A percentile compares a stretch with the other conserved stretches of the same genome.
phyloP scores from a whole-genome alignment of 2,888 invertebrate species.

The Phoenoteleia sp. region DNA sequence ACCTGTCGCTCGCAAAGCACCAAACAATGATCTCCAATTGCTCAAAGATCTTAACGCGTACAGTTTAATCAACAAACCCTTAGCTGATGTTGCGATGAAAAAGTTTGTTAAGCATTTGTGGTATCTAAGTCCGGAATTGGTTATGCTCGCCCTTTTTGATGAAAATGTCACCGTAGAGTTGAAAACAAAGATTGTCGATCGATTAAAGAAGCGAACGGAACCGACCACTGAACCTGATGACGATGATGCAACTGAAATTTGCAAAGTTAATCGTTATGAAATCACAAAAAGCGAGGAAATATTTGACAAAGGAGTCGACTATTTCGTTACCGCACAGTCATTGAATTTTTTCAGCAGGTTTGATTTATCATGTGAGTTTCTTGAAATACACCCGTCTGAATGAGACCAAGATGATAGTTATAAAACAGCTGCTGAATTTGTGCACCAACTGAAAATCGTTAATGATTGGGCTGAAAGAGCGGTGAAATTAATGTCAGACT shows the following conservation, averaged over 20 bases:
- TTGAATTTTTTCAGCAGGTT: not conserved
- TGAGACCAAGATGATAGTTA: not conserved
- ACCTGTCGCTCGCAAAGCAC: conserved; percentile 50
- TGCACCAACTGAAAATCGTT: not conserved
- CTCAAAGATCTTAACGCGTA: conserved; percentile 55
- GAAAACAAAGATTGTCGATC: conserved; percentile 5
- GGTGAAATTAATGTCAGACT: conserved; percentile 2
- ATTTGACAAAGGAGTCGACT: not conserved
- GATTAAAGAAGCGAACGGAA: conserved; percentile 1
- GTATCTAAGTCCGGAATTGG: conserved; percentile 12
- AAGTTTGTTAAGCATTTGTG: conserved; percentile 17
- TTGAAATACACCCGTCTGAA: not conserved
- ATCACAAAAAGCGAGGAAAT: not conserved
- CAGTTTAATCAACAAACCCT: conserved; percentile 5
- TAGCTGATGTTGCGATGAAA: conserved; percentile 18
- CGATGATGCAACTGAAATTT: not conserved
- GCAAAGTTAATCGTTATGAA: not conserved
- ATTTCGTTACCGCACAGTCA: not conserved
- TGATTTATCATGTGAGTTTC: not conserved
- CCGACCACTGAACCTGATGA: not conserved
- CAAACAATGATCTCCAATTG: conserved; percentile 59
- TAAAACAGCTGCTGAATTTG: not conserved
- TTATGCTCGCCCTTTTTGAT: conserved; percentile 18
- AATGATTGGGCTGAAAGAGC: conserved; percentile 1
- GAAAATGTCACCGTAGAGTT: conserved; percentile 6